A percentile compares a stretch with the other conserved stretches of the same genome.
Conservation (phyloP, 92 coral and sea anemone genomes). For the Porites evermanni region DNA sequence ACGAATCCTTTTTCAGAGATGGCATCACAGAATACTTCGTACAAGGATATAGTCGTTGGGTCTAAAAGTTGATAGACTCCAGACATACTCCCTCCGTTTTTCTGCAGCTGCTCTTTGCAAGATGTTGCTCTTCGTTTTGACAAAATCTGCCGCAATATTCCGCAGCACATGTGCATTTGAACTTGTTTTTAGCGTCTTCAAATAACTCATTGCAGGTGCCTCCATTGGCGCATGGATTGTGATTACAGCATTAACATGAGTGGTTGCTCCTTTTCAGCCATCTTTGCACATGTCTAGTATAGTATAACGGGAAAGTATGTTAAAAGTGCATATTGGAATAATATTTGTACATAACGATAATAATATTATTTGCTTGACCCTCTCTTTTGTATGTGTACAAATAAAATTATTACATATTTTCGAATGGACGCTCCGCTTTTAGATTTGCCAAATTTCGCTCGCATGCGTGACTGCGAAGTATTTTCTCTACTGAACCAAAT, state of each 20-base stretch:
- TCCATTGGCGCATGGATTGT: slow-evolving; percentile 46
- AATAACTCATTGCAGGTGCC: slow-evolving; percentile 61
- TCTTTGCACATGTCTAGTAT: neutral
- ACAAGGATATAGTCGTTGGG: neutral
- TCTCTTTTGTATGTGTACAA: too few relatives aligned
- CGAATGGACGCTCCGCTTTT: too few relatives aligned
- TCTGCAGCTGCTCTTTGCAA: neutral
- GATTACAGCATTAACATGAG: slow-evolving; percentile 51
- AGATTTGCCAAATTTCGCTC: too few relatives aligned
- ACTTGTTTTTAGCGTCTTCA: slow-evolving; percentile 56
- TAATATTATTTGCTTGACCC: too few relatives aligned
- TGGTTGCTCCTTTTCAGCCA: neutral
- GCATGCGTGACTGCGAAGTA: too few relatives aligned
- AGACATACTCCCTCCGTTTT: neutral
- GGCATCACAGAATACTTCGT: slow-evolving; percentile 44
- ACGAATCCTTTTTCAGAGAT: slow-evolving; percentile 47
- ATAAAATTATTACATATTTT: too few relatives aligned
- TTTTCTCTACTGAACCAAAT: too few relatives aligned
- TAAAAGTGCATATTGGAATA: too few relatives aligned
- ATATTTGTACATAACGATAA: too few relatives aligned
- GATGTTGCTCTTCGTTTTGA: slow-evolving; percentile 9
- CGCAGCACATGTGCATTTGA: slow-evolving; percentile 44
- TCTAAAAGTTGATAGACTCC: slow-evolving; percentile 19
- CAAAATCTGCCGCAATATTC: slow-evolving; percentile 51
- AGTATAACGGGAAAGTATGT: too few relatives aligned